Percentiles rank a stretch among this genome's conserved stretches.
These are phyloP conservation scores for Drosophila ambigua DNA, from an alignment of 1,140 invertebrate genomes.

Conservation along the genomic window DNA sequence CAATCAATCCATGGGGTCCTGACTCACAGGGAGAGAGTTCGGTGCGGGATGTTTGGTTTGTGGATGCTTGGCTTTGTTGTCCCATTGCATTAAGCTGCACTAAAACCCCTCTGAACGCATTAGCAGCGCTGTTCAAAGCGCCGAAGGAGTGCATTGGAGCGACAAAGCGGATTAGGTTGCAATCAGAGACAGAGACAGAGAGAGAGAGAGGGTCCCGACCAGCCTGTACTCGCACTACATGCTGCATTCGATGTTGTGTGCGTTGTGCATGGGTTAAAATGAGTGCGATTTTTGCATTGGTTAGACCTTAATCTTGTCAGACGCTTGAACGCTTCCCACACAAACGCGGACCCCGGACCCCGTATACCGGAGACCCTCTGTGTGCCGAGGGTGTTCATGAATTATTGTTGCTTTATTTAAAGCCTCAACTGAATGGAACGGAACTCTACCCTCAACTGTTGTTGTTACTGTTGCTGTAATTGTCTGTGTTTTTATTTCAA, in stretches of 20 bases:
- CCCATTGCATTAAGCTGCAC: conserved; percentile 70
- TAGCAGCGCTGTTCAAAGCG: conserved; percentile 67
- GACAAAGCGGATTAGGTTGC: conserved; percentile 80
- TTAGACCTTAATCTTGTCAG: conserved; percentile 80
- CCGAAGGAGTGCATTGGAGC: conserved; percentile 56
- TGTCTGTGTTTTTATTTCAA: conserved; percentile 55
- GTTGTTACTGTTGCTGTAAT: conserved; percentile 39
- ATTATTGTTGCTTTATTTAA: conserved; percentile 79
- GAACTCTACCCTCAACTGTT: conserved; percentile 47
- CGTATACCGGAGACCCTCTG: too few relatives aligned
- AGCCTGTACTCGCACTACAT: background rate
- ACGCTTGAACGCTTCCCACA: conserved; percentile 76
- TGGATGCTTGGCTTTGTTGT: conserved; percentile 60
- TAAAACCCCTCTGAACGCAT: conserved; percentile 61
- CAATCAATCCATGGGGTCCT: conserved; percentile 31
- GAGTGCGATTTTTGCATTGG: conserved; percentile 77
- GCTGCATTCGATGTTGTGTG: background rate
- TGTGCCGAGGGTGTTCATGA: conserved; percentile 48
- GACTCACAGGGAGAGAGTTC: conserved; percentile 41
- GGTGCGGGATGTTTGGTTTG: conserved; percentile 10
- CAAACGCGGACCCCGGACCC: conserved; percentile 4
- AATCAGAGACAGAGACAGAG: conserved; percentile 49
- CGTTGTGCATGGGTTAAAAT: conserved; percentile 22
- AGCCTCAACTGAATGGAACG: conserved; percentile 21
- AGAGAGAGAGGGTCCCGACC: background rate